phyloP scores from a whole-genome alignment of 2,113 vertebrate genomes.

The Grantiella picta region DNA sequence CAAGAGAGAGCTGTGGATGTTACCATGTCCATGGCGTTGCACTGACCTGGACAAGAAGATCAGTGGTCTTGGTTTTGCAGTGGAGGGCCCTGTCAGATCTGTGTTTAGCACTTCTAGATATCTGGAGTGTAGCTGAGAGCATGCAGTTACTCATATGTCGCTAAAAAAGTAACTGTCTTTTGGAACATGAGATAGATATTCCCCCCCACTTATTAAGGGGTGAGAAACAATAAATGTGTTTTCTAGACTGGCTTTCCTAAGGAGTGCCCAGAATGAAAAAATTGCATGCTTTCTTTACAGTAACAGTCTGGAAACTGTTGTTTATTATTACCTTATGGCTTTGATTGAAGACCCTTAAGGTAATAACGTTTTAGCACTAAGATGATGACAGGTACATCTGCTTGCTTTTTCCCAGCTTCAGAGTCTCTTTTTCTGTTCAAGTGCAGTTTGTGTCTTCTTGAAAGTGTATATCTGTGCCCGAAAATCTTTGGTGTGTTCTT shows the following conservation, averaged over 20 bases:
- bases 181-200: neutral
- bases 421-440: neutral
- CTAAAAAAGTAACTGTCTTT: neutral
- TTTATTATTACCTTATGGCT: neutral
- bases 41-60: neutral
- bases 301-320: neutral
- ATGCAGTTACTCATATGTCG: neutral
- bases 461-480: neutral
- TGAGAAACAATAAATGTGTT: neutral
- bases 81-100: neutral
- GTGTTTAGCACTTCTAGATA: neutral
- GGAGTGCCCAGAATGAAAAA: neutral
- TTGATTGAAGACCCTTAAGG: neutral
- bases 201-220: neutral
- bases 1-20: neutral
- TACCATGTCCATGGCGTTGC: neutral
- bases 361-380: neutral
- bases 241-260: neutral
- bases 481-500: accelerated
- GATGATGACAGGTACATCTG: neutral
- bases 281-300: neutral
- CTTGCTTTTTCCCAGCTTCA: neutral
- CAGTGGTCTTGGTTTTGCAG: neutral
- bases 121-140: neutral
- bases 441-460: neutral